Evolutionary conservation across 2,888 invertebrate species (phyloP).

Genomic region (Phortica okadai): DNA sequence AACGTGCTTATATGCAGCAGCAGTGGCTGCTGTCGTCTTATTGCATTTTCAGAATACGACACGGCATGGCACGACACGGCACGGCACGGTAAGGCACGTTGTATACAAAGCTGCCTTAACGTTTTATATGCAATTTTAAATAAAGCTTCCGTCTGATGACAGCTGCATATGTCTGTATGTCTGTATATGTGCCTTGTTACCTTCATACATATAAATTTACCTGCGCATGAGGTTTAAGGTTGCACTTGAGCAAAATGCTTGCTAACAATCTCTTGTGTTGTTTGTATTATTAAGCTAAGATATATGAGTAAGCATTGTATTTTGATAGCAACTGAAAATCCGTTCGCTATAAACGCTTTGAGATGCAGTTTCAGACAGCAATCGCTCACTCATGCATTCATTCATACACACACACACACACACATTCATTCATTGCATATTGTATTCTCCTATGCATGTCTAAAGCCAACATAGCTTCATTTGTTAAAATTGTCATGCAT

Average conservation of each 20-base stretch:
- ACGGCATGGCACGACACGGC: background rate
- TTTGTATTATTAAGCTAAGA: background rate
- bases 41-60: no score
- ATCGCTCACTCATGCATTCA: constrained; percentile 14
- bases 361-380: background rate
- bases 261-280: background rate
- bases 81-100: background rate
- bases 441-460: constrained; percentile 11
- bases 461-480: constrained; percentile 20
- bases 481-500: constrained; percentile 29
- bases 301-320: background rate
- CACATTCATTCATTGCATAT: background rate
- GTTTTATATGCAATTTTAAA: background rate
- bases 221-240: background rate
- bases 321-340: background rate
- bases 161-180: constrained; percentile 30
- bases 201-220: background rate
- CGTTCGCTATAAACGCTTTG: background rate
- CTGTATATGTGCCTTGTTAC: background rate
- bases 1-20: background rate
- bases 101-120: background rate
- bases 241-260: background rate
- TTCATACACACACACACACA: background rate
- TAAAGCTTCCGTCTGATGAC: constrained; percentile 7
- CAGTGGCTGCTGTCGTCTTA: background rate